Evolutionary conservation across 2,113 vertebrate genomes (phyloP).

Genomic region (Rhizomys pruinosus): DNA sequence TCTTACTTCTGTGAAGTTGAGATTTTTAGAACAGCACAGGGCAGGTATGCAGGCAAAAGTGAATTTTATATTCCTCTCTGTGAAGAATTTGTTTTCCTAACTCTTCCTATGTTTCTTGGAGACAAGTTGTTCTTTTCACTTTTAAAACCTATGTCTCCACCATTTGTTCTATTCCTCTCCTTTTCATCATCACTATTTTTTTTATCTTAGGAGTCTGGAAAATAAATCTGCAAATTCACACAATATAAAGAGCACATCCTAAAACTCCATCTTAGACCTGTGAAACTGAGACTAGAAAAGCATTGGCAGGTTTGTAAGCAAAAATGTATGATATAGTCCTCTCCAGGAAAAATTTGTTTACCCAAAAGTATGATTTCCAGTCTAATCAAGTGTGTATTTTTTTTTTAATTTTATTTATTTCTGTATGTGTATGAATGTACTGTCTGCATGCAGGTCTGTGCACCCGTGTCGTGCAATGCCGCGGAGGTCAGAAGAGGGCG

Average conservation of each 20-base stretch:
- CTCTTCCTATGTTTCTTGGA: too few relatives aligned
- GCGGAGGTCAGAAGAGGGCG: too few relatives aligned
- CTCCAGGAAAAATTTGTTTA: not conserved
- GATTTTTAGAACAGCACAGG: not conserved
- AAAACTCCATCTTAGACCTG: not conserved
- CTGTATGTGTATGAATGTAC: too few relatives aligned
- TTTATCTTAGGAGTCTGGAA: not conserved
- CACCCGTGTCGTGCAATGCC: too few relatives aligned
- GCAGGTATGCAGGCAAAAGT: not conserved
- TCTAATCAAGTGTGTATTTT: not conserved
- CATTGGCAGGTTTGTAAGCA: not conserved
- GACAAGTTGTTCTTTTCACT: too few relatives aligned
- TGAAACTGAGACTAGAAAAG: not conserved
- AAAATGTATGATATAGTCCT: not conserved
- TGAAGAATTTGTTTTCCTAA: not conserved
- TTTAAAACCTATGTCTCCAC: too few relatives aligned
- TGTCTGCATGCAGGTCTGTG: too few relatives aligned
- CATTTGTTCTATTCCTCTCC: too few relatives aligned
- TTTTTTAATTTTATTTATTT: too few relatives aligned
- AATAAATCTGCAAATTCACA: not conserved
- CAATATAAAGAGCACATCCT: not conserved
- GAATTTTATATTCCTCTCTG: not conserved
- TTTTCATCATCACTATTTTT: not conserved
- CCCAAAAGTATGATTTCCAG: not conserved
- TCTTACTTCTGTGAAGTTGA: not conserved